Percentiles rank a stretch among this genome's conserved stretches.
These are phyloP conservation scores for Crioceris asparagi DNA, from an alignment of 2,888 invertebrate species.

Conservation along the genomic window DNA sequence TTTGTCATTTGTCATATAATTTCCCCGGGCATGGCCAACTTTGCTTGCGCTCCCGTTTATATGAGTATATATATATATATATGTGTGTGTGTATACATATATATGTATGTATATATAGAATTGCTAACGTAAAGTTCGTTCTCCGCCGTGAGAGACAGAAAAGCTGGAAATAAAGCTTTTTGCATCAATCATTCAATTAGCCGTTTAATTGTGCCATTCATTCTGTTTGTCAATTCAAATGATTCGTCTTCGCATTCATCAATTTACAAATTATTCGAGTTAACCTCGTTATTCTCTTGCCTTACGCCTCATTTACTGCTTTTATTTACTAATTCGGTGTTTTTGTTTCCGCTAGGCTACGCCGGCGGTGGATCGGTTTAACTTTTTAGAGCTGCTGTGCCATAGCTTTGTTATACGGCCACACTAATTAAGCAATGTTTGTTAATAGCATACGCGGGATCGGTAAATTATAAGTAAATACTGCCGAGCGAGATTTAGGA, in stretches of 20 bases:
- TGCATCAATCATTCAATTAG: slow-evolving; percentile 39
- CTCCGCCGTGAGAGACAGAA: slow-evolving; percentile 6
- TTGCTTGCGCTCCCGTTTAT: slow-evolving; percentile 10
- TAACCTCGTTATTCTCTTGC: slow-evolving; percentile 24
- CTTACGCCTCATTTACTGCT: slow-evolving; percentile 21
- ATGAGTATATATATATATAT: no score
- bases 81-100: no score
- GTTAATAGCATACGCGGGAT: no score
- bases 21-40: slow-evolving; percentile 21
- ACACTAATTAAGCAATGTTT: no score
- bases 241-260: slow-evolving; percentile 33
- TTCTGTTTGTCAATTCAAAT: slow-evolving; percentile 36
- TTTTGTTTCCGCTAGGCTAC: slow-evolving; percentile 16
- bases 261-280: slow-evolving; percentile 28
- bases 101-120: no score
- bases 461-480: no score
- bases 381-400: no score
- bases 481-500: no score
- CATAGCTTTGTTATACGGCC: no score
- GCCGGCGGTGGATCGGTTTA: no score
- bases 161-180: slow-evolving; percentile 22
- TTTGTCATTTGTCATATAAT: slow-evolving; percentile 32
- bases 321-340: slow-evolving; percentile 18
- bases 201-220: slow-evolving; percentile 38
- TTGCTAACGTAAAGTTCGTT: no score